Percentiles rank a stretch among this genome's conserved stretches.
These are phyloP conservation scores for Pristionchus japonicus DNA, from an alignment of 2,888 invertebrate genomes.

Conservation along the genomic window DNA sequence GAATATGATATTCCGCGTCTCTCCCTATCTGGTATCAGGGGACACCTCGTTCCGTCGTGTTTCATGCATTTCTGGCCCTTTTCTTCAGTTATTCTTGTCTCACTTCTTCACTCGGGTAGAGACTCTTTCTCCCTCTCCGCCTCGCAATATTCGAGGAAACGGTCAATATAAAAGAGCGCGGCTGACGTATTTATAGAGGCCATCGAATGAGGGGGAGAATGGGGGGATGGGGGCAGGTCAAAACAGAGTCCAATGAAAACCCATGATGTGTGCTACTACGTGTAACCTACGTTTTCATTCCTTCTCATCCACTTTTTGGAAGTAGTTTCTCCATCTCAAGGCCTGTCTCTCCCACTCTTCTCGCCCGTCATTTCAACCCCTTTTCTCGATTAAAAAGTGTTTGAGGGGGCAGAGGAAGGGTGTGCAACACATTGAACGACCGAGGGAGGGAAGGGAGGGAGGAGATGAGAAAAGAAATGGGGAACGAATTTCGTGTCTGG, in stretches of 20 bases:
- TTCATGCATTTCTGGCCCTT: slow-evolving; percentile 9
- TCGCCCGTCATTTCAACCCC: not conserved
- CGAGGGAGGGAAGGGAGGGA: not conserved
- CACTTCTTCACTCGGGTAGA: not conserved
- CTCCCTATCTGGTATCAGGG: not conserved
- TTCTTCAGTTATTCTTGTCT: slow-evolving; percentile 18
- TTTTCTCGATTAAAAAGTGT: slow-evolving; percentile 24
- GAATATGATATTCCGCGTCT: not conserved
- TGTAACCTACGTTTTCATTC: not conserved
- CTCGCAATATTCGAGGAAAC: slow-evolving; percentile 5
- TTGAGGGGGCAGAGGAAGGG: not conserved
- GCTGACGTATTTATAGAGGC: slow-evolving; percentile 12
- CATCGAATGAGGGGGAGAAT: not conserved
- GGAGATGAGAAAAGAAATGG: slow-evolving; percentile 2
- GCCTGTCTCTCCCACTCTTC: not conserved
- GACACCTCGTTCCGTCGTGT: not conserved
- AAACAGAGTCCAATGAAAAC: not conserved
- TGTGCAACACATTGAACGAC: not conserved
- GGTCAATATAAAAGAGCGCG: not conserved
- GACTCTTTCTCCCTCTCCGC: not conserved
- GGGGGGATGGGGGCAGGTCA: not conserved
- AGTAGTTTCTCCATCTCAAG: not conserved
- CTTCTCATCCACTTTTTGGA: not conserved
- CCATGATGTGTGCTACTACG: not conserved
- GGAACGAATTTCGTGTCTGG: not conserved